Percentiles rank a stretch among this genome's conserved stretches.
These are phyloP conservation scores for Clivina fossor DNA, from an alignment of 2,888 invertebrate species.

Conservation along the genomic window DNA sequence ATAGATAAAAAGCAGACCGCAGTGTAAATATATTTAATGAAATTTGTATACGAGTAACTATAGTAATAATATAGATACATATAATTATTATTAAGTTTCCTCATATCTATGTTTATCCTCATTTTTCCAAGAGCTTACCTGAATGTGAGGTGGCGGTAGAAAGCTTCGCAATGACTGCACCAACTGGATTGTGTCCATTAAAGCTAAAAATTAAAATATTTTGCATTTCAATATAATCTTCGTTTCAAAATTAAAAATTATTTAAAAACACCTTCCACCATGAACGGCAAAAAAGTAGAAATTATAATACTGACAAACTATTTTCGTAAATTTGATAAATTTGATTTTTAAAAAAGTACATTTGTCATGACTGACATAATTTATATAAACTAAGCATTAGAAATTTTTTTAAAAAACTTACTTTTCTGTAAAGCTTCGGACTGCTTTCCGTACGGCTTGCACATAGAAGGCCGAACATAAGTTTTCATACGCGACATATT, in stretches of 20 bases:
- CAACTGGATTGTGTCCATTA: slow-evolving; percentile 83
- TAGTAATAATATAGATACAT: background rate
- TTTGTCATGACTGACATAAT: too few relatives aligned
- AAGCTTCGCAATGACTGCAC: slow-evolving; percentile 84
- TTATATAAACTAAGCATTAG: too few relatives aligned
- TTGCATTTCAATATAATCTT: slow-evolving; percentile 1
- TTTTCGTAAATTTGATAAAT: too few relatives aligned
- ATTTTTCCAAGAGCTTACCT: slow-evolving; percentile 87
- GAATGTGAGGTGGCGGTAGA: slow-evolving; percentile 83
- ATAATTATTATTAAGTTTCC: slow-evolving; percentile 46
- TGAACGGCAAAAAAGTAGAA: too few relatives aligned
- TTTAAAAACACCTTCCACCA: background rate
- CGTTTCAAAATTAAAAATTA: background rate
- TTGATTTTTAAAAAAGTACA: too few relatives aligned
- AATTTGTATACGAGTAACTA: slow-evolving; percentile 29
- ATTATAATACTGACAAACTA: too few relatives aligned
- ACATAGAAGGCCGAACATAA: slow-evolving; percentile 85
- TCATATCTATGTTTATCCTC: slow-evolving; percentile 69
- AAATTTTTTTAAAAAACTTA: too few relatives aligned
- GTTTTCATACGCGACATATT: slow-evolving; percentile 88
- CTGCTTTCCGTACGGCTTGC: slow-evolving; percentile 88
- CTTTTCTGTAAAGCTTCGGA: slow-evolving; percentile 87
- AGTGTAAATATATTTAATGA: slow-evolving; percentile 14
- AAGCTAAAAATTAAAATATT: slow-evolving; percentile 56
- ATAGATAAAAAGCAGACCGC: slow-evolving; percentile 18